phyloP scores from a whole-genome alignment of 2,888 invertebrate species.

The Lasiommata megera region DNA sequence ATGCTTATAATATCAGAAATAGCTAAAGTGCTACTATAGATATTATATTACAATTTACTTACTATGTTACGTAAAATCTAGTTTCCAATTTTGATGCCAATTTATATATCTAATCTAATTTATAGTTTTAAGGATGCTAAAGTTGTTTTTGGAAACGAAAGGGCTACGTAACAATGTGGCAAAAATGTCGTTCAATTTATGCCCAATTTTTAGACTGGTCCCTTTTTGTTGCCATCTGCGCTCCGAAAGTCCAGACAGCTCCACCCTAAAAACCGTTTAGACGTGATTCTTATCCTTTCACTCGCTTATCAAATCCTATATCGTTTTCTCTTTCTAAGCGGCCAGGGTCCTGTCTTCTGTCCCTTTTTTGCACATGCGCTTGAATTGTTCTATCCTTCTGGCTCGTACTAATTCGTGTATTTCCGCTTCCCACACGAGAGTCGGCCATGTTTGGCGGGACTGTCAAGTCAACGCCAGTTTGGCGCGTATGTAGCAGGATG shows the following conservation, averaged over 20 bases:
- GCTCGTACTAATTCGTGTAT: conserved; percentile 75
- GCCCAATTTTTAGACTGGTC: conserved; percentile 73
- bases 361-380: conserved; percentile 67
- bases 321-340: conserved; percentile 66
- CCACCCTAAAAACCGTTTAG: conserved; percentile 80
- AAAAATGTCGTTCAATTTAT: conserved; percentile 80
- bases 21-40: too few species aligned
- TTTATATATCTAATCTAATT: background rate
- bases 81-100: background rate
- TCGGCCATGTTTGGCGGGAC: conserved; percentile 80
- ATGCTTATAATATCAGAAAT: too few species aligned
- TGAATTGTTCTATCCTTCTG: conserved; percentile 69
- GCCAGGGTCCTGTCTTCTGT: conserved; percentile 69
- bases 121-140: background rate
- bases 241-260: conserved; percentile 77
- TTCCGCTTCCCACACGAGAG: conserved; percentile 77
- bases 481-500: conserved; percentile 68
- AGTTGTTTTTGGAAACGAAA: conserved; percentile 43
- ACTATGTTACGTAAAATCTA: background rate
- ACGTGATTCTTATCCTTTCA: conserved; percentile 66
- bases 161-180: conserved; percentile 60
- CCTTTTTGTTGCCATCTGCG: conserved; percentile 80
- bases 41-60: too few species aligned
- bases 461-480: conserved; percentile 78
- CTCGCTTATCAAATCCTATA: conserved; percentile 62